Percentiles rank a stretch among this genome's conserved stretches.
phyloP scores from a whole-genome alignment of 2,113 vertebrate genomes.

The Natator depressus region DNA sequence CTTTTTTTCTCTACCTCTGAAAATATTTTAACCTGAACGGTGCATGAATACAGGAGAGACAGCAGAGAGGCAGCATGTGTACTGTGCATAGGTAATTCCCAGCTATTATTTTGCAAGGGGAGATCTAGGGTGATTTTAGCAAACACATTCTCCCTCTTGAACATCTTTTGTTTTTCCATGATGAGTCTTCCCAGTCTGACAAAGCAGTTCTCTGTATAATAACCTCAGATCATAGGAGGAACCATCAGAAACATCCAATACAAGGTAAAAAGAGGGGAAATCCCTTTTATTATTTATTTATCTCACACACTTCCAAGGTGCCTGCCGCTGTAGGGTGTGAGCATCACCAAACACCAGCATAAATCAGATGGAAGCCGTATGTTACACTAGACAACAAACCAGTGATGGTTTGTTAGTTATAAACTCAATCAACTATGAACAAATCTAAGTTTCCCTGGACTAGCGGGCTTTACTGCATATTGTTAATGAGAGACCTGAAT shows the following conservation, averaged over 20 bases:
- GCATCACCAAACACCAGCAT: background rate
- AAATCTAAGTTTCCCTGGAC: background rate
- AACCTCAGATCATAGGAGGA: background rate
- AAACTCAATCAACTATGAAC: background rate
- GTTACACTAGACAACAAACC: background rate
- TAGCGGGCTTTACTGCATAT: background rate
- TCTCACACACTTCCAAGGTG: fast-evolving
- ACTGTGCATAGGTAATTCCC: background rate
- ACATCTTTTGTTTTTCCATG: background rate
- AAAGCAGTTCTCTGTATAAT: background rate
- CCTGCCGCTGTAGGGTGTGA: fast-evolving
- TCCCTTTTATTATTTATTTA: background rate
- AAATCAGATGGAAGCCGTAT: background rate
- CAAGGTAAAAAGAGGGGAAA: background rate
- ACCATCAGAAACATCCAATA: too few relatives aligned
- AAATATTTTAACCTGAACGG: background rate
- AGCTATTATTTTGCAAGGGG: background rate
- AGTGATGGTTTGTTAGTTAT: background rate
- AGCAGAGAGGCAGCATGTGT: background rate
- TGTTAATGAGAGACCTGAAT: background rate
- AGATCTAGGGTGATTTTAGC: background rate
- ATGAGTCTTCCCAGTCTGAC: background rate
- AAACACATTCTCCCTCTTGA: background rate
- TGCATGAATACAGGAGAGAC: background rate
- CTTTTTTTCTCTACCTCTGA: background rate